Conservation (phyloP, 2,888 invertebrate species). For the Galerucella calmariensis region DNA sequence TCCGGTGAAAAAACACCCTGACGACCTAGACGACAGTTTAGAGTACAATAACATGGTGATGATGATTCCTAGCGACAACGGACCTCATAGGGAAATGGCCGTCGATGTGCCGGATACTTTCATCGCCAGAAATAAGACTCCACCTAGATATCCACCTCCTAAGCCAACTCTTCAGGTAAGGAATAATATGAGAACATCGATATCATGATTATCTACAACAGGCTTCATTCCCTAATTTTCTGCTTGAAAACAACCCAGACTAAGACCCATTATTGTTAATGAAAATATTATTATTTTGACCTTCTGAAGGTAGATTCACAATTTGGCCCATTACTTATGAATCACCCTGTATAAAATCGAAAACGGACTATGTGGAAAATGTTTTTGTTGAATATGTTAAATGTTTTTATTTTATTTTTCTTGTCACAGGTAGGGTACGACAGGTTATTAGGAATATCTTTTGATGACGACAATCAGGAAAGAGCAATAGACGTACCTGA, state of each 20-base stretch:
- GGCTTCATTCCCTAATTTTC: no score
- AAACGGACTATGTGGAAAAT: no score
- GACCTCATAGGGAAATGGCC: slow-evolving; percentile 97
- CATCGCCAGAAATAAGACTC: slow-evolving; percentile 89
- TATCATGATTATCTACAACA: no score
- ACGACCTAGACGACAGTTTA: slow-evolving; percentile 66
- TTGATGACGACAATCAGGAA: slow-evolving; percentile 67
- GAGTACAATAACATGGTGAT: slow-evolving; percentile 78
- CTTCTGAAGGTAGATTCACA: no score
- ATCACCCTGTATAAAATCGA: no score
- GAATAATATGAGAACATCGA: background rate
- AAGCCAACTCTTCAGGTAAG: slow-evolving; percentile 63
- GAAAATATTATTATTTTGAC: no score
- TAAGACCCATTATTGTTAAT: no score
- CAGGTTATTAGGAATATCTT: slow-evolving; percentile 60
- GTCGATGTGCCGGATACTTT: slow-evolving; percentile 97
- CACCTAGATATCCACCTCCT: slow-evolving; percentile 89
- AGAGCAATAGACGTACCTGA: slow-evolving; percentile 91
- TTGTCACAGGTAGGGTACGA: slow-evolving; percentile 63
- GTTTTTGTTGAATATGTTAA: background rate
- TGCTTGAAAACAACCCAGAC: no score
- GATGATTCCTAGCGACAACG: slow-evolving; percentile 89
- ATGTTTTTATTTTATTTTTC: slow-evolving; percentile 22
- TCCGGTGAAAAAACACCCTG: slow-evolving; percentile 70
- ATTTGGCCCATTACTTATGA: no score